phyloP scores from a whole-genome alignment of 2,797 vertebrate genomes.

The Valencia hispanica region DNA sequence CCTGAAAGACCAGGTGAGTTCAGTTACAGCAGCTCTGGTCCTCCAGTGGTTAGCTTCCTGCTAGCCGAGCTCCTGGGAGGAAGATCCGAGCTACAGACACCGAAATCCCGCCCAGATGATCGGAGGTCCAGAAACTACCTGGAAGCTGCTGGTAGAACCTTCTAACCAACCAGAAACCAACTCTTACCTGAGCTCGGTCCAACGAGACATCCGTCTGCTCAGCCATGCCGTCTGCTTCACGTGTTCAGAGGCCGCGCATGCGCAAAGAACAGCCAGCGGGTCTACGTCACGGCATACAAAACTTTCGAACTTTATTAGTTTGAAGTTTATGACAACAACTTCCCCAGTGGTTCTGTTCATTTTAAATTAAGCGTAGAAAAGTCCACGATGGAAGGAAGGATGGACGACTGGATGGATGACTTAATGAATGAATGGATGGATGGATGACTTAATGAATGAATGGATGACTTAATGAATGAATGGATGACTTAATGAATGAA shows the following conservation, averaged over 20 bases:
- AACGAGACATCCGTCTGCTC: slow-evolving; percentile 30
- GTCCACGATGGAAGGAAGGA: too few species aligned
- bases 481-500: too few species aligned
- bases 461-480: too few species aligned
- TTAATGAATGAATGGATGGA: too few species aligned
- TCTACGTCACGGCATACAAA: slow-evolving; percentile 23
- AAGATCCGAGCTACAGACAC: too few species aligned
- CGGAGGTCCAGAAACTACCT: background rate
- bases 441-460: too few species aligned
- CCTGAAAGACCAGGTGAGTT: slow-evolving; percentile 64
- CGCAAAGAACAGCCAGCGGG: background rate
- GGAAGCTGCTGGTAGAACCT: background rate
- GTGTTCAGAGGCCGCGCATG: slow-evolving; percentile 52
- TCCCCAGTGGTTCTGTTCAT: too few species aligned
- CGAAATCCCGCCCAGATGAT: background rate
- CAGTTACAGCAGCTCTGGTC: background rate
- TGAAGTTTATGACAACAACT: background rate
- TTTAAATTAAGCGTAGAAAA: too few species aligned
- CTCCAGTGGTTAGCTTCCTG: background rate
- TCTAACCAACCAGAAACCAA: fast-evolving
- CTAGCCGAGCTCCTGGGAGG: background rate
- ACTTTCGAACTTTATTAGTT: slow-evolving; percentile 60
- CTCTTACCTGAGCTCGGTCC: slow-evolving; percentile 71
- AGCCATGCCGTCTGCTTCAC: slow-evolving; percentile 75
- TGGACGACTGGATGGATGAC: too few species aligned